These are phyloP conservation scores for Chrosomus eos DNA, from an alignment of 2,797 vertebrate species.

Conservation along the genomic window DNA sequence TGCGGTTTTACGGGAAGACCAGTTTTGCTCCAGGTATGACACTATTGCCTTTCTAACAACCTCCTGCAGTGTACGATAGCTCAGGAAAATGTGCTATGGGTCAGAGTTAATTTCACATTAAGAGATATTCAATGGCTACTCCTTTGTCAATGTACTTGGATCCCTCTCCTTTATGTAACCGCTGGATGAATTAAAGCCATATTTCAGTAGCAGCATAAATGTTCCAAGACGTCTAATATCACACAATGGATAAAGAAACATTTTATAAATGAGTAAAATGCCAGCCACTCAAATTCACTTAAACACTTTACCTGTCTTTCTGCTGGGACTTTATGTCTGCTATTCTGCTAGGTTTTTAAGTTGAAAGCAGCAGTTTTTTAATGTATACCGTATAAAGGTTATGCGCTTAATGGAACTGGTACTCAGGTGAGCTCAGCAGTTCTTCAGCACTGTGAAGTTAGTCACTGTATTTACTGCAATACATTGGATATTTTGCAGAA, in stretches of 20 bases:
- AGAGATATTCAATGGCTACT: background rate
- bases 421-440: background rate
- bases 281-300: conserved; percentile 16
- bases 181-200: conserved; percentile 30
- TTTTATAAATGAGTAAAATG: conserved; percentile 14
- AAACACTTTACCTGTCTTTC: conserved; percentile 4
- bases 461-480: background rate
- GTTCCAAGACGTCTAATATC: background rate
- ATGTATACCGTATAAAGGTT: background rate
- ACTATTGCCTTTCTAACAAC: background rate
- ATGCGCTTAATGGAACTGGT: background rate
- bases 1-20: conserved; percentile 90
- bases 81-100: background rate
- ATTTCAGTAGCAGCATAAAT: conserved; percentile 30
- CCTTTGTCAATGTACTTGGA: background rate
- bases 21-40: conserved; percentile 92
- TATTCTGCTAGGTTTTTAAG: background rate
- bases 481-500: background rate
- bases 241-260: conserved; percentile 3
- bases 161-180: conserved; percentile 8
- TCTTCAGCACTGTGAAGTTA: background rate
- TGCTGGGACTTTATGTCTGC: background rate
- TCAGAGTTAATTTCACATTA: conserved; percentile 5
- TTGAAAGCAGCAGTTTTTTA: conserved; percentile 8
- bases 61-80: background rate